Conservation (phyloP, 1,140 invertebrate species). For the Drosophila paulistorum region DNA sequence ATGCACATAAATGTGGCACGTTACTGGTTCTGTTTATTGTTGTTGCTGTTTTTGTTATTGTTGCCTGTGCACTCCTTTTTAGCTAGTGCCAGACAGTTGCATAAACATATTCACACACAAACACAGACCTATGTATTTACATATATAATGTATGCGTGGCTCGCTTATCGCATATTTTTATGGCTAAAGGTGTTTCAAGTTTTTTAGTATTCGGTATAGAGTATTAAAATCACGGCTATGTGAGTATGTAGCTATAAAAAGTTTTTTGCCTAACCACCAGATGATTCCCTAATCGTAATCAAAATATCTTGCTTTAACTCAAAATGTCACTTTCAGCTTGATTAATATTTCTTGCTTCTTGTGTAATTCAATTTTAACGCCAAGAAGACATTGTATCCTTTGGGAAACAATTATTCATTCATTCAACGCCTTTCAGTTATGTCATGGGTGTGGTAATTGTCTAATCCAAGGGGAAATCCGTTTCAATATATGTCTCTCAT, state of each 20-base stretch:
- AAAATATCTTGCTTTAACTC: background rate
- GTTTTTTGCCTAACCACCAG: background rate
- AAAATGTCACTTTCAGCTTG: background rate
- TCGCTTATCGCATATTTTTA: slow-evolving; percentile 30
- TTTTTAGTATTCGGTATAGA: background rate
- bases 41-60: slow-evolving; percentile 20
- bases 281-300: background rate
- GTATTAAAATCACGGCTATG: background rate
- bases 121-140: background rate
- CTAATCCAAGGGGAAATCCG: too few relatives aligned
- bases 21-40: slow-evolving; percentile 36
- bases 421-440: too few relatives aligned
- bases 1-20: slow-evolving; percentile 52
- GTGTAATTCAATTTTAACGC: too few relatives aligned
- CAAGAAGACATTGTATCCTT: too few relatives aligned
- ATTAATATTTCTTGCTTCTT: background rate
- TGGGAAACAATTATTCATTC: too few relatives aligned
- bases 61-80: slow-evolving; percentile 45
- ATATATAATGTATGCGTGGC: background rate
- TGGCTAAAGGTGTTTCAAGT: slow-evolving; percentile 6
- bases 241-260: background rate
- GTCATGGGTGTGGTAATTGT: too few relatives aligned
- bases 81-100: slow-evolving; percentile 37
- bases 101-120: slow-evolving; percentile 26
- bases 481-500: too few relatives aligned